Evolutionary conservation across 2,113 vertebrate genomes (phyloP).

Genomic region (Zootoca vivipara): DNA sequence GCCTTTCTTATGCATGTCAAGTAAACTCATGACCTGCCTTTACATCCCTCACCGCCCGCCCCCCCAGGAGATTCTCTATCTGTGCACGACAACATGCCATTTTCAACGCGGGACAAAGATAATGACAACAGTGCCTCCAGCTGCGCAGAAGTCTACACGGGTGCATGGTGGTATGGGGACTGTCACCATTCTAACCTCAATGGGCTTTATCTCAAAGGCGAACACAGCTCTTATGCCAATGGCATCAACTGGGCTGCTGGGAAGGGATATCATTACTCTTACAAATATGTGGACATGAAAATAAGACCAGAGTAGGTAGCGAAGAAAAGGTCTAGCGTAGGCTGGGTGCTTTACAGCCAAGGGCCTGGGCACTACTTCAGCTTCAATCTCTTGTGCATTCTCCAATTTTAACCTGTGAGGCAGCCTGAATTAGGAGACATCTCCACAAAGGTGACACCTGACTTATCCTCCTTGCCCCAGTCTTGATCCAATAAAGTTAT

Average conservation of each 20-base stretch:
- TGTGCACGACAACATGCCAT: slow-evolving; percentile 71
- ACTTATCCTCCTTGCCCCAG: neutral
- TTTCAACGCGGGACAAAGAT: slow-evolving; percentile 77
- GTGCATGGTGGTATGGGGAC: slow-evolving; percentile 83
- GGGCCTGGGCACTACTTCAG: neutral
- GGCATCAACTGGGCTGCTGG: slow-evolving; percentile 35
- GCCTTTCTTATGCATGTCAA: neutral
- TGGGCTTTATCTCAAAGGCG: slow-evolving; percentile 65
- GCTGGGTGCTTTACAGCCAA: neutral
- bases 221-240: slow-evolving; percentile 14
- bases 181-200: slow-evolving; percentile 83
- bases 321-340: neutral
- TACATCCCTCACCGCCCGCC: neutral
- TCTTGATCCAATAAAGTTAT: neutral
- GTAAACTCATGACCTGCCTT: neutral
- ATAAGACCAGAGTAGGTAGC: neutral
- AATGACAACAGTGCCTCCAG: slow-evolving; percentile 65
- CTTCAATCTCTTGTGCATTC: neutral
- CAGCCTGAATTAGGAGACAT: neutral
- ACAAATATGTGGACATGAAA: slow-evolving; percentile 35
- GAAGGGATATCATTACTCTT: slow-evolving; percentile 24
- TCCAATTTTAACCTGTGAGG: neutral
- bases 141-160: slow-evolving; percentile 79
- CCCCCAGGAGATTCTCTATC: slow-evolving; percentile 76
- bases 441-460: neutral